Percentiles rank a stretch among this genome's conserved stretches.
phyloP scores from a whole-genome alignment of 2,797 vertebrate species.

The Austrolebias charrua region DNA sequence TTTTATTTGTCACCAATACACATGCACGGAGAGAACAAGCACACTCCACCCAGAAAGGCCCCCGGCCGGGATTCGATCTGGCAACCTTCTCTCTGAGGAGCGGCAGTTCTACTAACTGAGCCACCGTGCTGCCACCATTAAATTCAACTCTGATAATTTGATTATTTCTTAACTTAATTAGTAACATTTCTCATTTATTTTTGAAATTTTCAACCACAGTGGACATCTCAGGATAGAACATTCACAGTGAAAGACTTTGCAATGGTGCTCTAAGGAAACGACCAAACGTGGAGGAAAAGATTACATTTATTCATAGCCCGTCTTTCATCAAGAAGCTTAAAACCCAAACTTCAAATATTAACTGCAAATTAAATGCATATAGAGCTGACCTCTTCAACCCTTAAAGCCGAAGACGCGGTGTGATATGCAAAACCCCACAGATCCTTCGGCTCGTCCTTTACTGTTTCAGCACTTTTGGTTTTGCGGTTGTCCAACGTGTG shows the following conservation, averaged over 20 bases:
- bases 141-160: no score
- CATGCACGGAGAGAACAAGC: no score
- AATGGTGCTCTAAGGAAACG: conserved; percentile 66
- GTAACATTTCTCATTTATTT: conserved; percentile 29
- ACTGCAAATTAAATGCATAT: conserved; percentile 81
- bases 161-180: conserved; percentile 18
- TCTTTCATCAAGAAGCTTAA: conserved; percentile 80
- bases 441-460: conserved; percentile 75
- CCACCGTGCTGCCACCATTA: no score
- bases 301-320: conserved; percentile 79
- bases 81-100: no score
- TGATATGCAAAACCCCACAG: conserved; percentile 74
- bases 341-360: conserved; percentile 75
- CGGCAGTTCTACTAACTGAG: no score
- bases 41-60: no score
- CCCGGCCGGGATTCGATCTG: no score
- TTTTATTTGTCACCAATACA: neutral
- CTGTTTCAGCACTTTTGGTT: conserved; percentile 79
- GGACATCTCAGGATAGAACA: conserved; percentile 48
- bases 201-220: conserved; percentile 46
- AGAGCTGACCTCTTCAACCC: conserved; percentile 76
- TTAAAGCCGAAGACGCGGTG: conserved; percentile 72
- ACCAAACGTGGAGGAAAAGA: conserved; percentile 72
- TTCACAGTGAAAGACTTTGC: conserved; percentile 68
- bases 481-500: conserved; percentile 54